Evolutionary conservation across 64 coral and sea anemone species (phyloP), one percentile per base, ranked within the genome.

Genomic region (Pachyseris speciosa): DNA sequence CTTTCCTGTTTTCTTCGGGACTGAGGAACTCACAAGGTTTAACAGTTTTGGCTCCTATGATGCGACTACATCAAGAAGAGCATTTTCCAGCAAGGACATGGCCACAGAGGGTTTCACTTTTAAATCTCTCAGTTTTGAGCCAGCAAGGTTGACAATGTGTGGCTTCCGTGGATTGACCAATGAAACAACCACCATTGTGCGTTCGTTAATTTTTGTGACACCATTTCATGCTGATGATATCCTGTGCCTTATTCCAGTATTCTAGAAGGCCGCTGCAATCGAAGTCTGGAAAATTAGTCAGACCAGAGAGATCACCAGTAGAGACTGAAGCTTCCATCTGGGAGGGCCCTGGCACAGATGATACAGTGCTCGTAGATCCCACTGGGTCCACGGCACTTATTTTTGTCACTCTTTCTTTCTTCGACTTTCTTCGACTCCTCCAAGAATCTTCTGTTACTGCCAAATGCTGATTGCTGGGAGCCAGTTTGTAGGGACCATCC

Each of bases 1-100:
- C 20, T 44, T 88, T 75, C 85, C 85, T 73, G 50, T 28, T 88
- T 39, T 88, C 69, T 88, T 87, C 1, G 67, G 47, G 28, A 87
- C 58, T 32, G 67, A 72, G 12, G 65, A 72, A 24, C 42, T 72
- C 4, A 87, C 66, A 72, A 84, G 55, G 27, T 65, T 33, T 53
- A 26, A 53, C 26, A 58, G 34, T 12, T 55, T 79, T 69, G 66
- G 73, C 44, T 76, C 44, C 73, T 44, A 50, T 16, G 73, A 76
- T 50, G 73, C 22, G 25, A 76, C 44, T 51, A 76, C 73, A 50
- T 76, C 44, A 76, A 28, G 73, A 51, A 76, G 73, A 28, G 51
- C 15, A 28, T 51, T 31, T 51, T 76, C 44, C 73, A 12, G 73
- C 45, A 76, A 76, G 22, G 43, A 51, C 73, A 76, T 76, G 73